Conservation (phyloP, 2,888 invertebrate genomes). For the Megaustenia siamemsis region DNA sequence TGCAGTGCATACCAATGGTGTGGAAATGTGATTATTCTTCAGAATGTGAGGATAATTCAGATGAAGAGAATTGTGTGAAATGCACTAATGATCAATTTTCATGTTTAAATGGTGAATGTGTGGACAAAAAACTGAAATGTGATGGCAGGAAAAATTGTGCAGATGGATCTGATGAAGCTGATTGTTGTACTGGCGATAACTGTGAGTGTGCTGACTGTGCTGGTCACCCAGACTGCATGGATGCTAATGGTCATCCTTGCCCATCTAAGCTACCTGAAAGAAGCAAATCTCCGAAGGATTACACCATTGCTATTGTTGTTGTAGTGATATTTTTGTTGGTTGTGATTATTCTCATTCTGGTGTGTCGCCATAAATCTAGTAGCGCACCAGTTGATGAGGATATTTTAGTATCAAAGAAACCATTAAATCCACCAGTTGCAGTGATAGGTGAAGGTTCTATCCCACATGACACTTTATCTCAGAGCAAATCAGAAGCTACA, state of each 20-base stretch:
- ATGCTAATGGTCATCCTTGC: constrained; percentile 44
- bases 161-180: constrained; percentile 67
- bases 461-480: constrained; percentile 69
- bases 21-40: constrained; percentile 96
- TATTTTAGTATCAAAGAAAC: constrained; percentile 72
- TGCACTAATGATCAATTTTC: constrained; percentile 76
- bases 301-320: constrained; percentile 81
- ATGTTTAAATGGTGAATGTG: constrained; percentile 70
- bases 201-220: constrained; percentile 66
- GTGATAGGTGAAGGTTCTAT: constrained; percentile 55
- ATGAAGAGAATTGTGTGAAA: constrained; percentile 76
- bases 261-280: constrained; percentile 17
- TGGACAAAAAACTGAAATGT: constrained; percentile 64
- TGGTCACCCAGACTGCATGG: constrained; percentile 61
- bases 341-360: constrained; percentile 80
- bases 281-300: constrained; percentile 66
- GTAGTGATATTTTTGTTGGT: constrained; percentile 82
- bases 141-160: constrained; percentile 71
- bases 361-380: constrained; percentile 72
- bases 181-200: constrained; percentile 59
- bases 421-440: constrained; percentile 65
- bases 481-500: constrained; percentile 71
- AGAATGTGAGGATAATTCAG: constrained; percentile 79
- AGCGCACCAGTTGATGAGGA: constrained; percentile 64
- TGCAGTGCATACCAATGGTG: constrained; percentile 92